Evolutionary conservation across 2,113 vertebrate genomes (phyloP), one percentile per base, ranked within the genome.

Genomic region (Ia io): DNA sequence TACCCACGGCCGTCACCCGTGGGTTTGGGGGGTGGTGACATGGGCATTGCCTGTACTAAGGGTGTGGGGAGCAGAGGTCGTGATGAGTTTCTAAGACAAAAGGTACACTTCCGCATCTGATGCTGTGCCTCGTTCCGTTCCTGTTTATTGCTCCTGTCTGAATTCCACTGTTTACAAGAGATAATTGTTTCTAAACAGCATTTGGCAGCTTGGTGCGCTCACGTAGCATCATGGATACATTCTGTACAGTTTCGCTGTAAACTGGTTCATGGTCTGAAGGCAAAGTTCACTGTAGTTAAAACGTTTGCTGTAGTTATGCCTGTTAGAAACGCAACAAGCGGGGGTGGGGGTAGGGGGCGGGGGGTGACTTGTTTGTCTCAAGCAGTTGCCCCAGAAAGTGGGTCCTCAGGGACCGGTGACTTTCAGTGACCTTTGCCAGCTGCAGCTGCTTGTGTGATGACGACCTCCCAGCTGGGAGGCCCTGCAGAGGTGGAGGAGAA

Each of bases 191-290:
- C 78, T 3, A 42, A 53, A 20, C 0, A 84, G 0, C 6, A 80
- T 17, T 12, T 59, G 93, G 67, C 61, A 14, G 51, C 18, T 74
- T 61, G 28, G 22, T 3, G 20, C 47, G 40, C 59, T 9, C 0
- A 0, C 0, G 11, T 0, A 16, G 40, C 5, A 1, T 5, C 3
- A 30, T 16, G 8, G 0, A 1, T 9, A 18, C 0, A 0, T 14
- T 1, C 16, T 1, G 0, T 42, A 1, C 1, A 0, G 0, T 0
- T 83, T 9, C 8, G 51, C 44, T 12, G 1, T 37, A 9, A 80
- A 8, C 47, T 6, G 47, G 32, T 18, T 23, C 2, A 10, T 25
- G 53, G 13, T 65, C 67, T 1, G 32, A n/a, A 51, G 69, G 74
- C 87, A 13, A 61, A 5, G 0, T 32, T 69, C 70, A 1, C 35